Base-by-base conservation (phyloP, 1,140 invertebrate species). In the Copidosoma floridanum region DNA sequence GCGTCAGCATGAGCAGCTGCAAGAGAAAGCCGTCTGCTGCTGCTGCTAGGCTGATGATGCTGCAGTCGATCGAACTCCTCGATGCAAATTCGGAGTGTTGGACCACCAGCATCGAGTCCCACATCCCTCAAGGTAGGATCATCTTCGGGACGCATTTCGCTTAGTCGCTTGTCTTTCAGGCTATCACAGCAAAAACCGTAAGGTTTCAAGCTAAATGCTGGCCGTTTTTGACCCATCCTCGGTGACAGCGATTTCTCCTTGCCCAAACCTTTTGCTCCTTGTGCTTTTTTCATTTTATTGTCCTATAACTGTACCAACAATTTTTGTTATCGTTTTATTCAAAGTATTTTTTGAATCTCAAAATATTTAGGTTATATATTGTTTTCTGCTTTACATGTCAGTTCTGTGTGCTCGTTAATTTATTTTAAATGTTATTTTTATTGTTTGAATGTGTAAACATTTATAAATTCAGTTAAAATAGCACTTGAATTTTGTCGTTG, bases 161-260 rank as follows among this genome's bases (percentile, higher is more conserved):
- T 58, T 58, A 7, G 52, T 32, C 29, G 29, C 6, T 12, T 6
- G 24, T n/a, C 64, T 68, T 12, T 59, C 57, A 14, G 61, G 1
- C 65, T 35, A 27, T 76, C 69, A 29, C 75, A 77, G 54, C 75
- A 77, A 44, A 76, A 76, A 26, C 66, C 69, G 12, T 68, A 77
- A 0, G 71, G 72, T 57, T 75, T 74, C n/a, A 61, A 60, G 51
- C 27, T 40, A 26, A 57, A 18, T 62, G 47, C 47, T 56, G 50
- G 44, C 47, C 59, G 40, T 65, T 65, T 44, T 57, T 53, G 10
- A 48, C 63, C 60, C 53, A 8, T 38, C 47, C 2, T 37, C n/a
- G n/a, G n/a, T n/a, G n/a, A n/a, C 6, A 29, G 18, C 24, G 32
- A 14, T 52, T 23, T 46, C 23, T 37, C 14, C 29, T 32, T 37